These are phyloP conservation scores for Litocranius walleri DNA, from an alignment of 2,113 vertebrate species.

Conservation along the genomic window DNA sequence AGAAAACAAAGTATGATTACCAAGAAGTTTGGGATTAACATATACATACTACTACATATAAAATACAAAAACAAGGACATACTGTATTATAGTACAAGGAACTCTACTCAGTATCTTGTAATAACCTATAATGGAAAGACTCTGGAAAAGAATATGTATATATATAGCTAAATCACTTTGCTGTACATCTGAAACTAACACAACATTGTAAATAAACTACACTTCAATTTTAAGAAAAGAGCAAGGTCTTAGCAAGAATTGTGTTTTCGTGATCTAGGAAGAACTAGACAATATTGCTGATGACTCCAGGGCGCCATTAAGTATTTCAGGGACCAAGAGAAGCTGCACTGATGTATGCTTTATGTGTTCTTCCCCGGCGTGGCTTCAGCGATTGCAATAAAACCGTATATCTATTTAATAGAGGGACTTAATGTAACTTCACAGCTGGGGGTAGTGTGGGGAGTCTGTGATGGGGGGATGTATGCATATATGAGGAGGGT, in stretches of 20 bases:
- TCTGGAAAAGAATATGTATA: background rate
- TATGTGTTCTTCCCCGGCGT: background rate
- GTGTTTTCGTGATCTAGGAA: background rate
- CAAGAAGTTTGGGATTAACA: background rate
- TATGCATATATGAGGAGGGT: fast-evolving
- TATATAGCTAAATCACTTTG: background rate
- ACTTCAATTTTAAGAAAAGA: background rate
- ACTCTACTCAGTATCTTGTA: background rate
- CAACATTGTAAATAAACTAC: background rate
- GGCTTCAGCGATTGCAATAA: background rate
- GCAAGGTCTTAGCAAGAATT: background rate
- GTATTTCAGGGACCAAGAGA: background rate
- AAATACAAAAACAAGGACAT: background rate
- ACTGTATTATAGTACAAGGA: background rate
- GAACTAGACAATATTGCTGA: background rate
- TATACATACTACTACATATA: background rate
- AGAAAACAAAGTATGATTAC: background rate
- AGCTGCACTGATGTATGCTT: background rate
- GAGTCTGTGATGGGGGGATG: background rate
- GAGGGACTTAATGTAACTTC: background rate
- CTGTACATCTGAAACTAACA: background rate
- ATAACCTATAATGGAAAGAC: background rate
- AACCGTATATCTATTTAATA: background rate
- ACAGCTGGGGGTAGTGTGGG: background rate
- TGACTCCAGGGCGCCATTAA: background rate